Base-by-base conservation (phyloP, 2,113 vertebrate species). In the Platysteira castanea region DNA sequence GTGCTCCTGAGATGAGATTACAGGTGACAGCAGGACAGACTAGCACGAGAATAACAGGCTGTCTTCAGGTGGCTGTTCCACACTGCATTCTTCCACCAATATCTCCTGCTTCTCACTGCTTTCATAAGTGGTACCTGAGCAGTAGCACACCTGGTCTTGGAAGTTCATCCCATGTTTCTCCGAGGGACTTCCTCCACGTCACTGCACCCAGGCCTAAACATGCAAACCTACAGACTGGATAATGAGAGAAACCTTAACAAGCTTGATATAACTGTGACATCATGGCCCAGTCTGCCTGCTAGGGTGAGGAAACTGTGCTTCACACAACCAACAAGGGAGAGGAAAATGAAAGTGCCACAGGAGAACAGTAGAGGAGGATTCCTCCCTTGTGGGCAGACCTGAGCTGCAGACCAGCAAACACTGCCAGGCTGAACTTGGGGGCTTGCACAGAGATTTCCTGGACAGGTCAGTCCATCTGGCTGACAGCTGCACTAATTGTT, bases 281-380 rank as follows among this genome's bases (percentile, higher is more conserved):
- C 8, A 0, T 21, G 20, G 4, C n/a, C 26, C 30, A 57, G 6
- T 2, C 31, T 71, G 37, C 14, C 39, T 71, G 4, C 31, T 17
- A 13, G 2, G 47, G 18, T 1, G 4, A 50, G 49, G 30, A 50
- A 57, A 65, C 4, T 28, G 26, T 53, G 18, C 37, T 65, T 53
- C 28, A n/a, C n/a, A 9, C 8, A 8, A 10, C 10, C 73, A 84
- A 18, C 23, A 37, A 33, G 12, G 27, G 23, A 68, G 53, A 85
- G 49, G 9, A 68, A 67, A 89, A 41, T 5, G 15, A 10, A 77
- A 57, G n/a, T 11, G 17, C 7, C 21, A 15, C 64, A 70, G 16
- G 15, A 15, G 28, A 60, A 21, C 5, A 41, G 17, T 0, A 49
- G 17, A 52, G 19, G 17, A 87, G 27, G 28, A 87, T 60, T 73